Base-by-base conservation (phyloP, 2,797 vertebrate species). In the Micromesistius poutassou region DNA sequence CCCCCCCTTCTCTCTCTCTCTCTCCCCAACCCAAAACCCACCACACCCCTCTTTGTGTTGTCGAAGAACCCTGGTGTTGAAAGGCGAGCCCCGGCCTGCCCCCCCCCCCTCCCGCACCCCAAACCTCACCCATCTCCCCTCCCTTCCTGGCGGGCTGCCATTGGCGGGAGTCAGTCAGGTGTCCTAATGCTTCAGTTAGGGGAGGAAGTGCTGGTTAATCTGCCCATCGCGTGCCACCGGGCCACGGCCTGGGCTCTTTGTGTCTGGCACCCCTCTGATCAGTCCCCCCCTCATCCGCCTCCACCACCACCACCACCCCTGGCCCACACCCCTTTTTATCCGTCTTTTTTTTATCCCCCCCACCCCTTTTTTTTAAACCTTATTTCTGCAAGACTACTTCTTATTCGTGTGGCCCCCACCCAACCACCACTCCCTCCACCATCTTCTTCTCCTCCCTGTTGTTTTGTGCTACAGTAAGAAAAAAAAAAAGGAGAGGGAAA, bases 101-200 rank as follows among this genome's bases (percentile, higher is more conserved):
- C 8, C 46, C 19, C 46, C 3, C 16, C 46, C 46, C 46, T 1
- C 42, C 19, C 55, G 8, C 55, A 7, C 55, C 19, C 46, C 46
- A 42, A 55, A 22, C 16, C 46, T 5, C 46, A 22, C 46, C 46
- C 46, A 22, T 22, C 22, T 25, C n/a, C 55, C 55, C 79, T 82
- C 86, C 78, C 91, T 90, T 87, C 89, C 88, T 93, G 91, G 89
- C 89, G 81, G 81, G 62, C 90, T 91, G 89, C 90, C 90, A 92
- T 93, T 93, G 92, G 91, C 80, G 86, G 92, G 90, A 90, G 88
- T 90, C 90, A 88, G 90, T 93, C 92, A 93, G 93, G 93, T 93
- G 91, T 90, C 89, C 90, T 92, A 92, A 93, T 92, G 91, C 90
- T 92, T 91, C 92, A 83, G 90, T 90, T 92, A 91, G 89, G 90